Conservation (phyloP, 2,888 invertebrate species). For the Eumacrocentrus americanus region DNA sequence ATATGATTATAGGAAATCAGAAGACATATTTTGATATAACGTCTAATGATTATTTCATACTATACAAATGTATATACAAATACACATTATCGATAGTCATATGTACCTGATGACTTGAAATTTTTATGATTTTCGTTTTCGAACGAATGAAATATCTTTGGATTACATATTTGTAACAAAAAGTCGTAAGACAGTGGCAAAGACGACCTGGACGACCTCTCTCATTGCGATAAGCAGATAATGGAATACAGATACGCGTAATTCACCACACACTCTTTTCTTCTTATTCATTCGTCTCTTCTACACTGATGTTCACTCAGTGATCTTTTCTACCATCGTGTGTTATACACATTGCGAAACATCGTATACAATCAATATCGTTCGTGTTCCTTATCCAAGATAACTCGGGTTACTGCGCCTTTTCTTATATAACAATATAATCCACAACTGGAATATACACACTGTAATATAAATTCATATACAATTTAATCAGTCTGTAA, state of each 20-base stretch:
- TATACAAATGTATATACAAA: no score
- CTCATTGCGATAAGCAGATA: conserved; percentile 37
- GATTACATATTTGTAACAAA: neutral
- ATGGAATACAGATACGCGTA: conserved; percentile 32
- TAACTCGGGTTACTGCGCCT: conserved; percentile 36
- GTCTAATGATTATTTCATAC: no score
- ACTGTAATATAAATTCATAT: neutral
- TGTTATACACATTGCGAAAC: conserved; percentile 33
- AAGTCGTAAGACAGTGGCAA: neutral
- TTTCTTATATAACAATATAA: conserved; percentile 31
- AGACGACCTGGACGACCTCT: conserved; percentile 34
- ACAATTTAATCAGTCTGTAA: neutral
- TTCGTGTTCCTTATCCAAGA: conserved; percentile 24
- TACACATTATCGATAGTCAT: no score
- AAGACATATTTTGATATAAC: no score
- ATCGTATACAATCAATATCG: conserved; percentile 29
- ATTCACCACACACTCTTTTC: neutral
- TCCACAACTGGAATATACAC: neutral
- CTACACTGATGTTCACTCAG: conserved; percentile 7
- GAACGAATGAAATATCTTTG: neutral
- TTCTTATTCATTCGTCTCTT: neutral
- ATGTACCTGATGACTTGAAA: no score
- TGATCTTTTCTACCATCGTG: conserved; percentile 1
- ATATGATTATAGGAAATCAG: no score
- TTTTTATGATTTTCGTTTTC: neutral